Evolutionary conservation across 2,888 invertebrate genomes (phyloP), one percentile per base, ranked within the genome.

Genomic region (Ditula angustiorana): DNA sequence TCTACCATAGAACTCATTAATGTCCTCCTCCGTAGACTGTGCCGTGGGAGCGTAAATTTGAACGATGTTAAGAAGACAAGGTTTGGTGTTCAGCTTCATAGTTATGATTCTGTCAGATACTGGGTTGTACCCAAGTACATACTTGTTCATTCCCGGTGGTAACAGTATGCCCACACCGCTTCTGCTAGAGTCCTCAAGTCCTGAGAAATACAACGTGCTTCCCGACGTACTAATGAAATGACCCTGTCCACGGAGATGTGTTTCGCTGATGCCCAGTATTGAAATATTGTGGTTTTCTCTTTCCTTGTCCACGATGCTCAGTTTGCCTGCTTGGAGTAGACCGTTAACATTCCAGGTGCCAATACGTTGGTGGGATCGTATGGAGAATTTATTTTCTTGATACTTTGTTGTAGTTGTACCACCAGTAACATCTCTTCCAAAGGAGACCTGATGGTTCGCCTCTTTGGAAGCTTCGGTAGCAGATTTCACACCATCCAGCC

Each of bases 401-500:
- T 4, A 4, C 2, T 35, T 26, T 26, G 26, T 5, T 26, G 26
- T n/a, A n/a, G n/a, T n/a, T n/a, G n/a, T 5, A 13, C 13, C 13
- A 37, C 13, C 23, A 23, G 46, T 46, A 46, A 7, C 23, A 21
- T 23, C n/a, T 10, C 23, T 46, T 46, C 46, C 46, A 7, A 1
- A 21, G 10, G 46, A 46, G 21, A 21, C 46, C 46, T 46, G 46
- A 19, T 46, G 46, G 46, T 10, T 23, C 23, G 23, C 46, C 23
- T 23, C 46, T 23, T 23, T 2, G n/a, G 23, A 23, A 26, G 23
- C 23, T 26, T 13, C 33, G 37, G 21, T 53, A 37, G 23, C 21
- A 26, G 30, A 61, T 49, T 67, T 67, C 60, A 67, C 67, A 67
- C 53, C 59, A 37, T 5, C 52, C 57, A 23, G 55, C 66, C 66